Conservation (phyloP, 2,113 vertebrate species). For the Aegithalos caudatus region DNA sequence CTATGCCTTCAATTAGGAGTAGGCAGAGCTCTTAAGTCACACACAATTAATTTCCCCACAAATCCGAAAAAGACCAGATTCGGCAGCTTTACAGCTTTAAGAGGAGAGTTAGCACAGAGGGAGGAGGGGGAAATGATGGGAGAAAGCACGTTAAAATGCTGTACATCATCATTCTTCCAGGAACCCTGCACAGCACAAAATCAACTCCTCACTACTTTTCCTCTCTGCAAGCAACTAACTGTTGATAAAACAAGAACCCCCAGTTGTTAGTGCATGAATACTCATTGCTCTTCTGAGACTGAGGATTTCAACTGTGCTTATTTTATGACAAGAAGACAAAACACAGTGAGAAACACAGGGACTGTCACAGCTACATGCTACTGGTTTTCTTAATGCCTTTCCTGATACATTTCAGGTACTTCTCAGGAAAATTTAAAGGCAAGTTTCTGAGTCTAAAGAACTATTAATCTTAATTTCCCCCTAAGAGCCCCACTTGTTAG, state of each 20-base stretch:
- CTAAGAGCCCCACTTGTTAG: background rate
- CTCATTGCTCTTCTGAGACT: background rate
- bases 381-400: background rate
- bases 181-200: background rate
- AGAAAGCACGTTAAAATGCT: slow-evolving; percentile 1
- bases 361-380: background rate
- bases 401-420: background rate
- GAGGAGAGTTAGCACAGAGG: background rate
- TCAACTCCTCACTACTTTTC: background rate
- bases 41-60: slow-evolving; percentile 47
- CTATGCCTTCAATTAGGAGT: slow-evolving; percentile 51
- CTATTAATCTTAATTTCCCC: background rate
- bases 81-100: slow-evolving; percentile 18
- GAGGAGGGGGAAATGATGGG: background rate
- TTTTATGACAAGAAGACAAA: background rate
- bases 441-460: background rate
- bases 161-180: background rate
- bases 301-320: background rate
- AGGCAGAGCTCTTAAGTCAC: slow-evolving; percentile 54
- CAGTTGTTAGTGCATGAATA: background rate
- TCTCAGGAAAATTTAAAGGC: background rate
- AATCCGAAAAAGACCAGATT: slow-evolving; percentile 38
- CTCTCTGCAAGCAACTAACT: background rate
- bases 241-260: background rate
- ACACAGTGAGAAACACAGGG: background rate